These are phyloP conservation scores for Cataglyphis altisquamis DNA, from an alignment of 2,888 invertebrate species.

Conservation along the genomic window DNA sequence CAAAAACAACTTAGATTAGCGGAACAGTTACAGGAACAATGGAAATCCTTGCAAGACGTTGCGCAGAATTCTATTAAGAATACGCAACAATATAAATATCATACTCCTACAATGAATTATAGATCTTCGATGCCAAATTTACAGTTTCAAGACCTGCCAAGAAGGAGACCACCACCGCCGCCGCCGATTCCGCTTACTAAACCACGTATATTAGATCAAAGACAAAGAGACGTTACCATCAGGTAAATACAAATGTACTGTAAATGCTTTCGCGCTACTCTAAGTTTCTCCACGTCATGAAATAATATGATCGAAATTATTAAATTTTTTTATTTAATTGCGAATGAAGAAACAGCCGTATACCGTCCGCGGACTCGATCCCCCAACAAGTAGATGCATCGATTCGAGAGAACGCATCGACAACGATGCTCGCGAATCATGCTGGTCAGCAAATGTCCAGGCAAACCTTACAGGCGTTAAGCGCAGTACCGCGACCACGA, in stretches of 20 bases:
- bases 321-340: constrained; percentile 18
- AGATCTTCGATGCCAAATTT: constrained; percentile 89
- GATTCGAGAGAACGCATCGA: constrained; percentile 86
- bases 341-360: constrained; percentile 87
- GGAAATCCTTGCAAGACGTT: constrained; percentile 89
- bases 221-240: constrained; percentile 83
- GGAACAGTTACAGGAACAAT: constrained; percentile 83
- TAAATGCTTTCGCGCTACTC: no score
- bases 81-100: constrained; percentile 80
- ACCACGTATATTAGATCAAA: constrained; percentile 86
- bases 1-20: constrained; percentile 83
- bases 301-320: neutral
- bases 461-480: constrained; percentile 91
- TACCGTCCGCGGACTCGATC: constrained; percentile 89
- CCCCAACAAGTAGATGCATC: constrained; percentile 87
- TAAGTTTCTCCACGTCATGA: neutral
- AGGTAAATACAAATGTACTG: constrained; percentile 73
- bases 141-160: constrained; percentile 86
- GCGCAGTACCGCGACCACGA: constrained; percentile 93
- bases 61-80: constrained; percentile 79
- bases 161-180: constrained; percentile 85
- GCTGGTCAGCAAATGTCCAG: constrained; percentile 90
- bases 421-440: constrained; percentile 77
- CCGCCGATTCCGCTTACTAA: constrained; percentile 88
- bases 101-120: constrained; percentile 87